These are phyloP conservation scores for Sicus ferrugineus DNA, from an alignment of 2,888 invertebrate genomes.

Conservation along the genomic window DNA sequence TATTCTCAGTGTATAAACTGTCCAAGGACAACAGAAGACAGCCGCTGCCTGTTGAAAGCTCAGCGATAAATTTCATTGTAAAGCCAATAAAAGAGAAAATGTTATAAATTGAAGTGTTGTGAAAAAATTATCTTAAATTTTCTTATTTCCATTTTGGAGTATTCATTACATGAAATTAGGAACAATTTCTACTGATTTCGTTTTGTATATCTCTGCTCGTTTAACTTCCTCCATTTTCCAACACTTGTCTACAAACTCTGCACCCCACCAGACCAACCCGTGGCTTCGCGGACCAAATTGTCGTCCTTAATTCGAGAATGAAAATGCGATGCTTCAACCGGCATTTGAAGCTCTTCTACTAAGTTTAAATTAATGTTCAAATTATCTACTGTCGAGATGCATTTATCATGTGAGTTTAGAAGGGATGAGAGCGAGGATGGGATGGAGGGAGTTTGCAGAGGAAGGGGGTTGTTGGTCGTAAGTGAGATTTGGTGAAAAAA, in stretches of 20 bases:
- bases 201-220: too few species aligned
- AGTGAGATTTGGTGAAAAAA: not conserved
- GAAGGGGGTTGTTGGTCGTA: not conserved
- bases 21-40: not conserved
- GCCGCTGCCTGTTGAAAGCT: not conserved
- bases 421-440: not conserved
- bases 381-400: conserved; percentile 31
- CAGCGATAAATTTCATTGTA: not conserved
- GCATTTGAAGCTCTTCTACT: conserved; percentile 14
- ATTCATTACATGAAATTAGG: not conserved
- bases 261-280: not conserved
- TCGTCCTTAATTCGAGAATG: not conserved
- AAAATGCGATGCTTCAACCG: not conserved
- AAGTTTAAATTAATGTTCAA: conserved; percentile 33
- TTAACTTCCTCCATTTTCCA: too few species aligned
- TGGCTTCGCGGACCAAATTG: not conserved
- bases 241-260: not conserved
- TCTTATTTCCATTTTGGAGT: not conserved
- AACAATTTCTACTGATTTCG: not conserved
- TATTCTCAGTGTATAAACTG: not conserved
- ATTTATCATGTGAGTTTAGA: conserved; percentile 29
- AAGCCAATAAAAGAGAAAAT: not conserved
- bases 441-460: not conserved
- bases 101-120: not conserved
- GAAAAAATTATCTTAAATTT: not conserved